Base-by-base conservation (phyloP, 2,113 vertebrate species). In the Tonatia bakeri region DNA sequence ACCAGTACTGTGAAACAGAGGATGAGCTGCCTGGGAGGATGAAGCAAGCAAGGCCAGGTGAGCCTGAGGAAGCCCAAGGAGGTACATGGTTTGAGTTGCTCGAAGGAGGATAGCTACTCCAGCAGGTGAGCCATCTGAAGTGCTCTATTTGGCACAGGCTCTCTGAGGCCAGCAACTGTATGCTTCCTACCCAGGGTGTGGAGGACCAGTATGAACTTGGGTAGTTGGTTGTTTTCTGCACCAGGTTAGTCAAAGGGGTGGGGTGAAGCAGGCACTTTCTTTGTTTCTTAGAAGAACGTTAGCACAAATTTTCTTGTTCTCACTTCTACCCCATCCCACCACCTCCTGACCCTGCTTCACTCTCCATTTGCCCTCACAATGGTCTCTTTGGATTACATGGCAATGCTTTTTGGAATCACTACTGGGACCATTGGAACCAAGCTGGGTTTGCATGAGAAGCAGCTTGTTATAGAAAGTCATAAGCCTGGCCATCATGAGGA, bases 401-500 rank as follows among this genome's bases (percentile, higher is more conserved):
- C 99, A 98, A 98, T 99, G 97, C 93, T 99, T 96, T 99, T 99
- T 97, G 98, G 99, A 97, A 98, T 99, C 96, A 99, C 99, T 97
- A 99, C 99, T 96, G 99, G 99, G 95, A 98, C 98, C 76, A 98
- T 98, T 38, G 99, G 99, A 90, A 98, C 98, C 43, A 98, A 98
- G 81, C 96, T 99, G 98, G 99, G 99, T 45, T 99, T 99, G 16
- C 99, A 99, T 96, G 99, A 99, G 97, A 98, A 99, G 96, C 99
- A 99, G 94, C 96, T 99, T 99, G 96, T 94, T 99, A 45, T 99
- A 99, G 99, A 99, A 99, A 97, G 98, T 99, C 96, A 98, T 99
- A 97, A 98, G 99, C 98, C 95, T 99, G 97, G 98, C 98, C 94
- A 99, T 98, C 97, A 99, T 99, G 98, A 99, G 99, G 99, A 90